These are phyloP conservation scores for Drosophila maculinotata DNA, from an alignment of 2,888 invertebrate genomes.

Conservation along the genomic window DNA sequence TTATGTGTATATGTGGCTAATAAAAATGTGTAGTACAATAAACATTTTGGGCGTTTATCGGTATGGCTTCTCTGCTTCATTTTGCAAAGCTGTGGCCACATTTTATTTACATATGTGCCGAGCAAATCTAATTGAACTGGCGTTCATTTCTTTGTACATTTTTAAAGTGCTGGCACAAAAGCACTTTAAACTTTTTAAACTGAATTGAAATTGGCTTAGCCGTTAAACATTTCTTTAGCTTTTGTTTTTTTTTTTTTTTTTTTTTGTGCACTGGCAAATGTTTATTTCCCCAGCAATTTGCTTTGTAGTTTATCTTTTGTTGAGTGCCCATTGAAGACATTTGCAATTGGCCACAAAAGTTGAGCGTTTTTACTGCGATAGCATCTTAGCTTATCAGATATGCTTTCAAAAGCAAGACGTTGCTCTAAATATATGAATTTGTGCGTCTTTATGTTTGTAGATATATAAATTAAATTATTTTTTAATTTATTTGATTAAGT, in stretches of 20 bases:
- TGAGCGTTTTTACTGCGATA: neutral
- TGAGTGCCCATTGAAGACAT: constrained; percentile 20
- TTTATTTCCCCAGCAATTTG: constrained; percentile 18
- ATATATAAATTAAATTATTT: too few relatives aligned
- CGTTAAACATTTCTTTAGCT: constrained; percentile 11
- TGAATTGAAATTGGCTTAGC: constrained; percentile 12
- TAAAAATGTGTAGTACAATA: constrained; percentile 60
- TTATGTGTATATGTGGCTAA: constrained; percentile 33
- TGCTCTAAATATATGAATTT: constrained; percentile 3
- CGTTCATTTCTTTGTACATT: constrained; percentile 3
- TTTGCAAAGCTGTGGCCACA: constrained; percentile 43
- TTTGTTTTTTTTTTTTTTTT: neutral
- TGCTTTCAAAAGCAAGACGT: neutral
- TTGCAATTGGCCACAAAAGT: constrained; percentile 4
- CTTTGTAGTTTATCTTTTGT: constrained; percentile 28
- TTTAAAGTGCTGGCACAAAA: constrained; percentile 18
- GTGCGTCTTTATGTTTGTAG: neutral
- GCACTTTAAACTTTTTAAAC: constrained; percentile 27
- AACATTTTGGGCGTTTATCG: constrained; percentile 61
- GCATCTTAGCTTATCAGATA: constrained; percentile 8
- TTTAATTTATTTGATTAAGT: too few relatives aligned
- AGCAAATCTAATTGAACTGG: constrained; percentile 29
- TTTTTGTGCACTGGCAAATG: neutral
- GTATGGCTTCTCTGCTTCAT: constrained; percentile 8
- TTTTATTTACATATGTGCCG: constrained; percentile 43